Percentiles rank a stretch among this genome's conserved stretches.
These are phyloP conservation scores for Nemurella pictetii DNA, from an alignment of 2,888 invertebrate genomes.

Conservation along the genomic window DNA sequence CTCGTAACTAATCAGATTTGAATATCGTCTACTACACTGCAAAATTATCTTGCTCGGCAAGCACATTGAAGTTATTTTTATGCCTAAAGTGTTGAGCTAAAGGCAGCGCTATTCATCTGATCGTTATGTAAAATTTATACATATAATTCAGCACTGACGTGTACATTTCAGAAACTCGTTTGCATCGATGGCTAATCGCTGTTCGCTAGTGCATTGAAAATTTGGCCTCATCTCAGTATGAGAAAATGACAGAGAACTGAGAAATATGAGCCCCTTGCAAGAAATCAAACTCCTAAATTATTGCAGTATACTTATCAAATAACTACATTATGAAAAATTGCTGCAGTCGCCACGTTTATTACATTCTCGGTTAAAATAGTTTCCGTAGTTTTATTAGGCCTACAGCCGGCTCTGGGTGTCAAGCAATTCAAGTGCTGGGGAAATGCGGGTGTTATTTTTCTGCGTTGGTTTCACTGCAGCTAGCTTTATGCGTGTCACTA, in stretches of 20 bases:
- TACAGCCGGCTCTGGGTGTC: too few relatives aligned
- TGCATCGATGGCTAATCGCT: background rate
- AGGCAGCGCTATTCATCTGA: background rate
- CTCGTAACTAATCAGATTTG: background rate
- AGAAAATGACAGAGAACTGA: conserved; percentile 15
- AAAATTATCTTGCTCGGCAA: background rate
- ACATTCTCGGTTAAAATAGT: too few relatives aligned
- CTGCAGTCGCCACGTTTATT: too few relatives aligned
- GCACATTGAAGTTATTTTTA: background rate
- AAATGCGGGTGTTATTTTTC: too few relatives aligned
- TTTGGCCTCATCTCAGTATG: conserved; percentile 25
- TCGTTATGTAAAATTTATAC: background rate
- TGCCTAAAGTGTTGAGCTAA: background rate
- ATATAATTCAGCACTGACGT: background rate
- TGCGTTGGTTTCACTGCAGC: too few relatives aligned
- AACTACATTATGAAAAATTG: too few relatives aligned
- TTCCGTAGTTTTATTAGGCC: too few relatives aligned
- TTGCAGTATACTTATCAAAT: too few relatives aligned
- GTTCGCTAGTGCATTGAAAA: background rate
- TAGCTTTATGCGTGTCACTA: too few relatives aligned
- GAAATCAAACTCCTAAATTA: too few relatives aligned
- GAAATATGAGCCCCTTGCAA: background rate
- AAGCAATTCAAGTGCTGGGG: too few relatives aligned
- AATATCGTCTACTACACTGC: background rate
- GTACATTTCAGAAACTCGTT: too few relatives aligned